Evolutionary conservation across 2,113 vertebrate species (phyloP).

Genomic region (Syngnathus scovelli): DNA sequence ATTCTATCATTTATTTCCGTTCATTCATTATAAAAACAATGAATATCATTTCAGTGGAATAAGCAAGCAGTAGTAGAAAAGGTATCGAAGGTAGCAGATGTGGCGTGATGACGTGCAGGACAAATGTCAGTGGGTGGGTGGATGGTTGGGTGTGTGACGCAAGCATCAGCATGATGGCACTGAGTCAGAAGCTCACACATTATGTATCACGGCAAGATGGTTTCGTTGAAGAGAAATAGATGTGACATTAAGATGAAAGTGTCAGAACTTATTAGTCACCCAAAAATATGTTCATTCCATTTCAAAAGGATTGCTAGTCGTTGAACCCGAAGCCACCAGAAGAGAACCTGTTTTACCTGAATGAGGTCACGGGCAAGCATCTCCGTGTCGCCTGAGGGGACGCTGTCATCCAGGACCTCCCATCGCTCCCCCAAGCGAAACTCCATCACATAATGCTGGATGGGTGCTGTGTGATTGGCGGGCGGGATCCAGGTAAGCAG

Average conservation of each 20-base stretch:
- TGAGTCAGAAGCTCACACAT: conserved; percentile 20
- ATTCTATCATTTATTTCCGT: not conserved
- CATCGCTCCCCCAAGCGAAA: conserved; percentile 91
- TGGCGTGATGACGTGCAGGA: conserved; percentile 23
- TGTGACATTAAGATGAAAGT: conserved; percentile 3
- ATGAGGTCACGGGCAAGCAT: conserved; percentile 91
- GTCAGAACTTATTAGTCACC: conserved; percentile 16
- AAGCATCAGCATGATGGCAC: conserved; percentile 30
- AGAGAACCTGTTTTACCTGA: conserved; percentile 71
- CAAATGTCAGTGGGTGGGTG: conserved; percentile 47
- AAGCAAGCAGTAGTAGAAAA: conserved; percentile 21
- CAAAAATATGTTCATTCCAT: not conserved
- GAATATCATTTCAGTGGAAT: not conserved
- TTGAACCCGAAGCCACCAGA: no score
- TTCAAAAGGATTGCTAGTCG: not conserved
- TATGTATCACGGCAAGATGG: conserved; percentile 9
- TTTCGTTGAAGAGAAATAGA: conserved; percentile 1
- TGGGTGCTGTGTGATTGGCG: conserved; percentile 94
- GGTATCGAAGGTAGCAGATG: conserved; percentile 17
- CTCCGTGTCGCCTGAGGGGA: conserved; percentile 82
- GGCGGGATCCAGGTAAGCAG: conserved; percentile 95
- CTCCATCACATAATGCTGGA: conserved; percentile 96
- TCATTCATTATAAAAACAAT: not conserved
- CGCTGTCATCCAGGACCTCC: conserved; percentile 86
- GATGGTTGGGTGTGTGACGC: conserved; percentile 30